phyloP scores from a whole-genome alignment of 64 coral and sea anemone genomes.

The Orbicella faveolata region DNA sequence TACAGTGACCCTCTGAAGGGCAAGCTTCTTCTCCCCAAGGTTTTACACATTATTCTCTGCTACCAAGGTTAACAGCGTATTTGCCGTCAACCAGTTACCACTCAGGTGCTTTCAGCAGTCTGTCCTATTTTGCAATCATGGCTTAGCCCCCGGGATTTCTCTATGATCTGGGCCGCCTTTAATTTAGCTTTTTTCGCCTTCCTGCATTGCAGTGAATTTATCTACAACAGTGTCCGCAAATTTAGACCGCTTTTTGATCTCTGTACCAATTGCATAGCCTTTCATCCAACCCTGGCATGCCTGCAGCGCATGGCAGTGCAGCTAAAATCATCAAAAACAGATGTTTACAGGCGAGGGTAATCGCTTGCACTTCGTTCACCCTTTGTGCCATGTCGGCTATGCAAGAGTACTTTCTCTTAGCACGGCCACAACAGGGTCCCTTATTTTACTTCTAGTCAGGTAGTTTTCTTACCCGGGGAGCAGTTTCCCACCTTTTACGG shows the following conservation, averaged over 20 bases:
- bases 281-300: not conserved
- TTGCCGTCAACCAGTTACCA: not conserved
- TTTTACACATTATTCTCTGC: not conserved
- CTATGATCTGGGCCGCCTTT: too few species aligned
- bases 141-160: not conserved
- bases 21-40: not conserved
- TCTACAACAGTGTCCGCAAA: too few species aligned
- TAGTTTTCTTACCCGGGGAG: not conserved
- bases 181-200: too few species aligned
- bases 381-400: not conserved
- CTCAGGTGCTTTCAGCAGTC: not conserved
- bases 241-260: too few species aligned
- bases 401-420: not conserved
- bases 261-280: too few species aligned
- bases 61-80: not conserved
- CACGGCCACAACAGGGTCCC: not conserved
- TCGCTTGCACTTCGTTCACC: not conserved
- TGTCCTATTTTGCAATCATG: not conserved
- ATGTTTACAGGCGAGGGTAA: not conserved
- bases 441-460: not conserved
- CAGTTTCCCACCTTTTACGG: not conserved
- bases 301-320: not conserved
- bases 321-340: not conserved
- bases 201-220: too few species aligned
- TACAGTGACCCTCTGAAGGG: not conserved